phyloP scores from a whole-genome alignment of 1,140 invertebrate genomes.

The Harpegnathos saltator region DNA sequence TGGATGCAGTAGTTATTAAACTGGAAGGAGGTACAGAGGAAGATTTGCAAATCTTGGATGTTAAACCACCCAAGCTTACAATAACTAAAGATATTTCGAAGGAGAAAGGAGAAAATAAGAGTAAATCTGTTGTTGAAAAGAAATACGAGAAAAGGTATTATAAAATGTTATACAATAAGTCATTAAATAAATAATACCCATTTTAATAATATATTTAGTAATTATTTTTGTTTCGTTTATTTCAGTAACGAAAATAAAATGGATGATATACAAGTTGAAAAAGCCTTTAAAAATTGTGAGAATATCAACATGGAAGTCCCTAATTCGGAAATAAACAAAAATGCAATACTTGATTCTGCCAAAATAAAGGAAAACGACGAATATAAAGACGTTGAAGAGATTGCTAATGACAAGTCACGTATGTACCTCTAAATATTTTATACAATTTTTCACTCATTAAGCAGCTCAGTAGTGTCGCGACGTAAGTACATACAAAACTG shows the following conservation, averaged over 20 bases:
- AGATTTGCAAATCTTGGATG: constrained; percentile 94
- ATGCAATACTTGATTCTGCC: constrained; percentile 72
- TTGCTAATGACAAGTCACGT: constrained; percentile 54
- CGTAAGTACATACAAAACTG: too few relatives aligned
- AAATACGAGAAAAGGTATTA: constrained; percentile 78
- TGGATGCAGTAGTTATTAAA: constrained; percentile 98
- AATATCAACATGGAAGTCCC: constrained; percentile 80
- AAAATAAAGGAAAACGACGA: constrained; percentile 75
- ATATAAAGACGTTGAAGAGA: constrained; percentile 80
- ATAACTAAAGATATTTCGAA: constrained; percentile 76
- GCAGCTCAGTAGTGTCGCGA: too few relatives aligned
- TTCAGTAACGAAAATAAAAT: constrained; percentile 65
- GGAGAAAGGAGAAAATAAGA: constrained; percentile 83
- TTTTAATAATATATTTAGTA: not conserved
- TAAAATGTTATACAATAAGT: not conserved
- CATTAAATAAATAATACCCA: not conserved
- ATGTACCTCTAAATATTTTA: not conserved
- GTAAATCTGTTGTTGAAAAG: constrained; percentile 79
- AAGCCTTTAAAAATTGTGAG: constrained; percentile 72
- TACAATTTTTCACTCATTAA: not conserved
- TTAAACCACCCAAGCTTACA: constrained; percentile 84
- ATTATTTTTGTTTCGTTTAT: constrained; percentile 23
- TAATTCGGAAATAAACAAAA: constrained; percentile 84
- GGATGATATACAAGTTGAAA: constrained; percentile 65
- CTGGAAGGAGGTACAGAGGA: constrained; percentile 98